A percentile compares a stretch with the other conserved stretches of the same genome.
Conservation (phyloP, 1,140 invertebrate species). For the Tachypleus tridentatus region DNA sequence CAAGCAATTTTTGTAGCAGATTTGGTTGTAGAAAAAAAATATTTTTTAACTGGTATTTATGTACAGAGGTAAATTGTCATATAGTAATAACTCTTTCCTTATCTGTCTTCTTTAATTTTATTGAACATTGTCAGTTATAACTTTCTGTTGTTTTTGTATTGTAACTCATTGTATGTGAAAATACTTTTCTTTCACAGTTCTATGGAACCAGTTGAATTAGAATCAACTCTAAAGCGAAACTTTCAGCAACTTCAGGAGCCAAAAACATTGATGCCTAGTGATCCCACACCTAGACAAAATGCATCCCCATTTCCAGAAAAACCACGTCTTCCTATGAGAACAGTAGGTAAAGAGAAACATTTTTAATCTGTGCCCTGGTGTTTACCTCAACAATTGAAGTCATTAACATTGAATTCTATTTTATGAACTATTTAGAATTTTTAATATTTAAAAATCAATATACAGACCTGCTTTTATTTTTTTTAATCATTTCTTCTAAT, state of each 20-base stretch:
- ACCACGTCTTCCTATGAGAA: constrained; percentile 14
- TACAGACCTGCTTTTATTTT: background rate
- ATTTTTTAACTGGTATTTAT: no score
- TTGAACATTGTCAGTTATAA: no score
- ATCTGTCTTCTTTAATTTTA: no score
- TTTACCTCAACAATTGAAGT: no score
- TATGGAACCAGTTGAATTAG: constrained; percentile 19
- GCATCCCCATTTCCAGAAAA: constrained; percentile 5
- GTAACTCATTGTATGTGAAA: background rate
- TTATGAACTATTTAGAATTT: background rate
- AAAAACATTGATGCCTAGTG: constrained; percentile 46
- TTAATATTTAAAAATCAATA: background rate
- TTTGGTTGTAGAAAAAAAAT: no score
- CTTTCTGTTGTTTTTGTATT: no score
- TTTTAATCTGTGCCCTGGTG: no score
- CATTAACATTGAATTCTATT: no score
- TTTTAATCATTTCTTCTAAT: no score
- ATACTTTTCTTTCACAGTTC: constrained; percentile 11
- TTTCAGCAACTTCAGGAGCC: constrained; percentile 96
- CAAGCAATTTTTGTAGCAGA: no score
- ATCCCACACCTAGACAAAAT: constrained; percentile 15
- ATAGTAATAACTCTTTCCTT: no score
- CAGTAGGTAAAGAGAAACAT: constrained; percentile 2
- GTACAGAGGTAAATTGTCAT: no score
- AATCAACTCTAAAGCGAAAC: constrained; percentile 39